phyloP scores from a whole-genome alignment of 2,888 invertebrate genomes.

The Stenolophus ochropezus region DNA sequence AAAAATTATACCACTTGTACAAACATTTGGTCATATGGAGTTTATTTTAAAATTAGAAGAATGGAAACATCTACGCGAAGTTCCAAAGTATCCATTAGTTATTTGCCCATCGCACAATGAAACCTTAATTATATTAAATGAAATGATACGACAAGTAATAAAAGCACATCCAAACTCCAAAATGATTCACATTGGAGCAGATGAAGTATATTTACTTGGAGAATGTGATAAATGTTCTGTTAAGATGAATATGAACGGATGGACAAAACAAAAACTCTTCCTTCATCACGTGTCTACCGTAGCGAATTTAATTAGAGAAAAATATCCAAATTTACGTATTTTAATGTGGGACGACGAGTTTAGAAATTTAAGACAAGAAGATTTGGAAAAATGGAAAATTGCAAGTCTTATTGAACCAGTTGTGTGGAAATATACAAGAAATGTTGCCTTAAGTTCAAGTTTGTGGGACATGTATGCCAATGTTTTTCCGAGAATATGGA shows the following conservation, averaged over 20 bases:
- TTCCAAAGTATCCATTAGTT: constrained; percentile 76
- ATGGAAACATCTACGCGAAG: constrained; percentile 81
- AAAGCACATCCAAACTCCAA: constrained; percentile 74
- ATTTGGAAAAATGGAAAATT: constrained; percentile 73
- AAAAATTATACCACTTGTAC: constrained; percentile 86
- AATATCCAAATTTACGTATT: constrained; percentile 75
- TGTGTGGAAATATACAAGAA: constrained; percentile 81
- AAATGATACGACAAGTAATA: constrained; percentile 84
- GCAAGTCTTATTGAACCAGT: constrained; percentile 79
- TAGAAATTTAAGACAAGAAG: constrained; percentile 74
- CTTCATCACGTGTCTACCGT: constrained; percentile 78
- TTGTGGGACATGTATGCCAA: constrained; percentile 77
- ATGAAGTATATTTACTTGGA: constrained; percentile 87
- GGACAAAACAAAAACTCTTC: constrained; percentile 77
- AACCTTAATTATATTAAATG: constrained; percentile 76
- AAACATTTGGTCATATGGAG: constrained; percentile 91
- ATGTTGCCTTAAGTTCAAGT: constrained; percentile 70
- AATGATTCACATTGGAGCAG: constrained; percentile 78
- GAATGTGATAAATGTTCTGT: constrained; percentile 77
- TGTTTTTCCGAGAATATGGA: constrained; percentile 83
- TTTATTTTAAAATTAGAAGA: constrained; percentile 83
- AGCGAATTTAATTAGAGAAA: constrained; percentile 73
- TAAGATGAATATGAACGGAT: constrained; percentile 68
- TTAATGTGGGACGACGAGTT: constrained; percentile 92
- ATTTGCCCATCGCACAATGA: constrained; percentile 82